phyloP scores from a whole-genome alignment of 2,113 vertebrate species.

The Puffinus mauretanicus region DNA sequence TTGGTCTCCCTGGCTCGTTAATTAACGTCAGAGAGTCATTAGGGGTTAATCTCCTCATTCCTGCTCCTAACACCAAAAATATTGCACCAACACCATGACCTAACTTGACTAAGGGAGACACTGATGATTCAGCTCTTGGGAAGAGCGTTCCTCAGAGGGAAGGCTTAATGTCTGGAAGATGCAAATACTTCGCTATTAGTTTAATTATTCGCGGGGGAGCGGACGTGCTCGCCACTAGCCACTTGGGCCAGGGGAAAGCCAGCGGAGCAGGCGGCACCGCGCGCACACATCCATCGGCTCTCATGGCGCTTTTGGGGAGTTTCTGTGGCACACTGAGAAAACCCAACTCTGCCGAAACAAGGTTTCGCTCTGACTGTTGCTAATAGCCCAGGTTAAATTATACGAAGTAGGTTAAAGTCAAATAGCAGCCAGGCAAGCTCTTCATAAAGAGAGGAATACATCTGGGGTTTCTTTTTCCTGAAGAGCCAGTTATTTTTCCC shows the following conservation, averaged over 20 bases:
- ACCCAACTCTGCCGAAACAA: neutral
- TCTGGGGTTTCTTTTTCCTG: neutral
- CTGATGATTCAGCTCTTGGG: neutral
- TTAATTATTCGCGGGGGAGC: neutral
- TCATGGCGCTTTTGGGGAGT: neutral
- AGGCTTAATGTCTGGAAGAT: neutral
- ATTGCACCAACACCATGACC: neutral
- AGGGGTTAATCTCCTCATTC: neutral
- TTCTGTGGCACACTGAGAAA: neutral
- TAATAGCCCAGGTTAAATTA: neutral
- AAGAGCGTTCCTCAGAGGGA: neutral
- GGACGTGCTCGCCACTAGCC: neutral
- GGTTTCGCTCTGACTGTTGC: neutral
- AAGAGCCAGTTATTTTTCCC: neutral
- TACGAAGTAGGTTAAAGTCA: neutral
- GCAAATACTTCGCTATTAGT: neutral
- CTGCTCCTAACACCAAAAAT: neutral
- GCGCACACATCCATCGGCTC: accelerated
- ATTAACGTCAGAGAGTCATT: neutral
- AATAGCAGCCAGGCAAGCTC: neutral
- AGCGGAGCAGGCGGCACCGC: neutral
- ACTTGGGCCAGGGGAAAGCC: accelerated
- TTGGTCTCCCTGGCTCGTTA: neutral
- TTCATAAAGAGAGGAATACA: neutral
- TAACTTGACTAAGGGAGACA: neutral